Percentiles rank a stretch among this genome's conserved stretches.
These are phyloP conservation scores for Ariolimax columbianus DNA, from an alignment of 2,888 invertebrate genomes.

Conservation along the genomic window DNA sequence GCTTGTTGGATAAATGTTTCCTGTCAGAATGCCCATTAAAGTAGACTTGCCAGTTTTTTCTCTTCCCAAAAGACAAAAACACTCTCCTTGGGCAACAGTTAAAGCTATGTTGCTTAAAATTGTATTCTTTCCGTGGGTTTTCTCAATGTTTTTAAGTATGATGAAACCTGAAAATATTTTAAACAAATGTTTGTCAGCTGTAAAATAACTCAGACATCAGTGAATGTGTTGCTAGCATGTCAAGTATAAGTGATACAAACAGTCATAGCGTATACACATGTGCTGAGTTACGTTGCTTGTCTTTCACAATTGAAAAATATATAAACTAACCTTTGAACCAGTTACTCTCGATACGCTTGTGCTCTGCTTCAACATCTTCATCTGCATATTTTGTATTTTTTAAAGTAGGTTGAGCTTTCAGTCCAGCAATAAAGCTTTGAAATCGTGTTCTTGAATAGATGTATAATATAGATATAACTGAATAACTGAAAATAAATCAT, in stretches of 20 bases:
- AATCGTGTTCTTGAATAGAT: too few species aligned
- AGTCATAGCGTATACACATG: too few species aligned
- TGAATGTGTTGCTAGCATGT: neutral
- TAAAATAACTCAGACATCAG: neutral
- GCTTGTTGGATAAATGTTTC: neutral
- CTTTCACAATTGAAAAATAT: too few species aligned
- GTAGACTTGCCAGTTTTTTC: constrained; percentile 18
- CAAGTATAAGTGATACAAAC: neutral
- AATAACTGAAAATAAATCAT: too few species aligned
- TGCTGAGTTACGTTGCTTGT: too few species aligned
- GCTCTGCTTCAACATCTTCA: neutral
- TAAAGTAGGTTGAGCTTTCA: too few species aligned
- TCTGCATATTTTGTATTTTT: neutral
- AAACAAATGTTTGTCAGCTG: neutral
- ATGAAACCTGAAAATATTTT: neutral
- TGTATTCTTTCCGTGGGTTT: neutral
- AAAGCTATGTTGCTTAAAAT: neutral
- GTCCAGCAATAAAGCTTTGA: too few species aligned
- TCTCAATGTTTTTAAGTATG: neutral
- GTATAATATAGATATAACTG: too few species aligned
- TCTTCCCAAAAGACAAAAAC: neutral
- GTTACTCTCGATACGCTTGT: neutral
- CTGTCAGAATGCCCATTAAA: neutral
- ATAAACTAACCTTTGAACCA: constrained; percentile 11
- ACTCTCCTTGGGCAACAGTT: neutral